Conservation (phyloP, 1,140 invertebrate species). For the Zaprionus ghesquierei region DNA sequence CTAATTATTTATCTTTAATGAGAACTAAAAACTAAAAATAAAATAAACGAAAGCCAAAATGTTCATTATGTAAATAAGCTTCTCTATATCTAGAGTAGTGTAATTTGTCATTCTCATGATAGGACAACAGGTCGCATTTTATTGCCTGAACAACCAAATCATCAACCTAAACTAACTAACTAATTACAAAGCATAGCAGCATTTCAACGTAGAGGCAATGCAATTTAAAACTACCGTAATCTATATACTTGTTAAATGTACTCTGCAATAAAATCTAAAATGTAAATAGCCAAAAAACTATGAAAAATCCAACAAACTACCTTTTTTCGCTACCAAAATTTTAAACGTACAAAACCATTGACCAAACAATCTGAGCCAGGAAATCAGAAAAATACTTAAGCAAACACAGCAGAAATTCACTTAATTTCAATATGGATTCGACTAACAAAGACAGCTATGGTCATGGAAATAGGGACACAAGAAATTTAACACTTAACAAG, state of each 20-base stretch:
- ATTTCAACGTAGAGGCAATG: conserved; percentile 40
- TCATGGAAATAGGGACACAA: conserved; percentile 15
- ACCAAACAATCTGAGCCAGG: conserved; percentile 15
- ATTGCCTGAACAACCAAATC: conserved; percentile 46
- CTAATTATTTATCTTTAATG: conserved; percentile 21
- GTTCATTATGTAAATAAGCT: conserved; percentile 76
- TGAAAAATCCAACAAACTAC: conserved; percentile 75
- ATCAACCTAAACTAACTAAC: conserved; percentile 29
- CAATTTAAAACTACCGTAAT: conserved; percentile 42
- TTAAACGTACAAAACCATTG: conserved; percentile 24
- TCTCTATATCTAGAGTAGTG: conserved; percentile 63
- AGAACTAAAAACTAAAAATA: conserved; percentile 18
- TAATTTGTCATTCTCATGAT: conserved; percentile 32
- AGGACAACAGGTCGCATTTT: conserved; percentile 43
- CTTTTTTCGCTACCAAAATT: conserved; percentile 76
- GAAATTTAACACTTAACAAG: too few relatives aligned
- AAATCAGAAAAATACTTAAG: conserved; percentile 47
- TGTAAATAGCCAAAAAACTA: conserved; percentile 66
- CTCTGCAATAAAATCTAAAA: conserved; percentile 56
- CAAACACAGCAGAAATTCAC: conserved; percentile 24
- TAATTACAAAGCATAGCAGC: conserved; percentile 57
- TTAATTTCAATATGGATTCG: conserved; percentile 9
- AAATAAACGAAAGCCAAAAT: conserved; percentile 40
- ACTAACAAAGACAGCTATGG: not conserved
- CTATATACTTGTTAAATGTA: conserved; percentile 48